These are phyloP conservation scores for Amphilophus citrinellus DNA, from an alignment of 2,113 vertebrate genomes.

Conservation along the genomic window DNA sequence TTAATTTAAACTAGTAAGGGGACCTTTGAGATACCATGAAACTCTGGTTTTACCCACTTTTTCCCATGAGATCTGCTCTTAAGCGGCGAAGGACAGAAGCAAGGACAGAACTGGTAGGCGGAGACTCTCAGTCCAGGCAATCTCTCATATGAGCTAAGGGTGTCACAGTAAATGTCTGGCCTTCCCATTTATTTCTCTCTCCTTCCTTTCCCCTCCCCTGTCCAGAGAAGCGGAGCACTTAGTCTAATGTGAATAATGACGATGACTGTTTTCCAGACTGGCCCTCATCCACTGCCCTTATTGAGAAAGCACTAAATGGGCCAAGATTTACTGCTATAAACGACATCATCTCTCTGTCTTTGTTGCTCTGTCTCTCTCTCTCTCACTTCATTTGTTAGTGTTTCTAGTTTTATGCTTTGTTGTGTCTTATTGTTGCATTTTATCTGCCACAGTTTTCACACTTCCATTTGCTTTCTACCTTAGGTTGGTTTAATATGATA, in stretches of 20 bases:
- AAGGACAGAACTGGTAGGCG: constrained; percentile 49
- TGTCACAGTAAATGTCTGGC: constrained; percentile 61
- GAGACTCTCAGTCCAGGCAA: constrained; percentile 39
- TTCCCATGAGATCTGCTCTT: neutral
- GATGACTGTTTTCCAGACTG: constrained; percentile 50
- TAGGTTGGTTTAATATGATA: neutral
- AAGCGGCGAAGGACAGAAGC: constrained; percentile 39
- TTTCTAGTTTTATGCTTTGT: constrained; percentile 5
- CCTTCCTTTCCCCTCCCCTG: neutral
- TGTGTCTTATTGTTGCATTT: neutral
- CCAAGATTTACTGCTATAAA: constrained; percentile 58
- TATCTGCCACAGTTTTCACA: neutral
- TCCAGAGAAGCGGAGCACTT: constrained; percentile 66
- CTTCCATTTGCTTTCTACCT: neutral
- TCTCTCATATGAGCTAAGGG: constrained; percentile 57
- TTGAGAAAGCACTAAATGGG: constrained; percentile 59
- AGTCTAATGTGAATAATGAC: constrained; percentile 70
- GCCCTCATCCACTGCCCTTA: constrained; percentile 39
- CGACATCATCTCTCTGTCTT: constrained; percentile 45
- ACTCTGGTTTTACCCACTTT: neutral
- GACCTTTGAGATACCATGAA: neutral
- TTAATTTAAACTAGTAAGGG: neutral
- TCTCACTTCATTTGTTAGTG: constrained; percentile 6
- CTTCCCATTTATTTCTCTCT: constrained; percentile 34
- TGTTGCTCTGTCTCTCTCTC: neutral